These are phyloP conservation scores for Enteromius fasciolatus DNA, from an alignment of 2,797 vertebrate genomes.

Conservation along the genomic window DNA sequence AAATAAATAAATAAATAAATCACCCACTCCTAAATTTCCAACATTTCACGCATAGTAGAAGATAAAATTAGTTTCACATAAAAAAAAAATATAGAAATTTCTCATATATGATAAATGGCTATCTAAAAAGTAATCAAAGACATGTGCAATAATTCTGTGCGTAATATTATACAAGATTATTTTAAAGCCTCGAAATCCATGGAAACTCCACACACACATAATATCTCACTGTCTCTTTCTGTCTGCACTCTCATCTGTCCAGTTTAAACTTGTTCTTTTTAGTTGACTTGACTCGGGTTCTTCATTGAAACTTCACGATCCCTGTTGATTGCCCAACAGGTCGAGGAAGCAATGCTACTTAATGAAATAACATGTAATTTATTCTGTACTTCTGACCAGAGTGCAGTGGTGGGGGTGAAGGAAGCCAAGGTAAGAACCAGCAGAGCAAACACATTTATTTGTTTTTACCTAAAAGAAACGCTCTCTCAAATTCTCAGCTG, in stretches of 20 bases:
- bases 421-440: conserved; percentile 78
- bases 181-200: conserved; percentile 56
- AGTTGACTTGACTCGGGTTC: conserved; percentile 76
- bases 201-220: conserved; percentile 64
- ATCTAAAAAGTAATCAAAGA: neutral
- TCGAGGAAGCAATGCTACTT: conserved; percentile 86
- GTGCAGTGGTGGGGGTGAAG: conserved; percentile 81
- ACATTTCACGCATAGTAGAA: neutral
- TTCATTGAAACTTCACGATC: conserved; percentile 83
- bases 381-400: conserved; percentile 88
- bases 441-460: conserved; percentile 51
- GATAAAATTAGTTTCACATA: neutral
- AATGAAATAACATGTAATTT: conserved; percentile 86
- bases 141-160: neutral
- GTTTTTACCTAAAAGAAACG: conserved; percentile 48
- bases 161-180: neutral
- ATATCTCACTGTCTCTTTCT: conserved; percentile 62
- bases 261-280: conserved; percentile 78
- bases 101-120: too few relatives aligned
- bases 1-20: neutral
- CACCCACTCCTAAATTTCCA: neutral
- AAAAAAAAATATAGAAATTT: neutral
- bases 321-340: conserved; percentile 86
- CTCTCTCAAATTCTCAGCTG: conserved; percentile 60
- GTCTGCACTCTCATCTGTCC: conserved; percentile 74